These are phyloP conservation scores for Empis livida DNA, from an alignment of 2,888 invertebrate genomes.

Conservation along the genomic window DNA sequence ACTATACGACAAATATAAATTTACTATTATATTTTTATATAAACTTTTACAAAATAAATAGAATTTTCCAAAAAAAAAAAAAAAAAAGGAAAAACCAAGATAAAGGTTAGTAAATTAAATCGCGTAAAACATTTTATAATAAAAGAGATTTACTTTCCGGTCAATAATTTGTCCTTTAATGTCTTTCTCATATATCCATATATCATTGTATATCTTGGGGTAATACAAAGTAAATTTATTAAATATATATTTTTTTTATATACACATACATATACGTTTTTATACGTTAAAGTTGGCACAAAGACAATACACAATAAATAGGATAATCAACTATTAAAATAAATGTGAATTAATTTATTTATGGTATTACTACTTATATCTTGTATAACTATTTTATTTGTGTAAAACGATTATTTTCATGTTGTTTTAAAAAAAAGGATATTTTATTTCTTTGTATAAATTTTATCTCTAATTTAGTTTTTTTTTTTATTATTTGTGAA, in stretches of 20 bases:
- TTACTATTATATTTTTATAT: too few relatives aligned
- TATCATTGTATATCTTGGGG: neutral
- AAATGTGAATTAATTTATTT: neutral
- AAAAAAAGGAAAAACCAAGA: neutral
- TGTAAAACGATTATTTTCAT: too few relatives aligned
- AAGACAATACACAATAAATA: neutral
- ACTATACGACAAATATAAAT: too few relatives aligned
- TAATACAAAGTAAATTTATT: neutral
- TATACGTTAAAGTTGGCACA: neutral
- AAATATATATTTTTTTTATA: neutral
- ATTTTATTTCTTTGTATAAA: too few relatives aligned
- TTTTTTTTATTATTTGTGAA: neutral
- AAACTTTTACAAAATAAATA: too few relatives aligned
- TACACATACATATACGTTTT: neutral
- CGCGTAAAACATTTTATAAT: neutral
- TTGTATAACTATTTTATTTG: too few relatives aligned
- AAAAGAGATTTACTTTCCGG: neutral
- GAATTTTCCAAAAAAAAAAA: too few relatives aligned
- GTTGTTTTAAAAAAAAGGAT: too few relatives aligned
- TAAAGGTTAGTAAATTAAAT: neutral
- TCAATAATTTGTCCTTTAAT: constrained; percentile 2
- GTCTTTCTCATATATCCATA: neutral
- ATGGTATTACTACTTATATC: neutral
- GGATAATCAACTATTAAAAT: neutral
- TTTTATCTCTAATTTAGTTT: neutral